Evolutionary conservation across 1,140 invertebrate genomes (phyloP).

Genomic region (Drosophila repletoides): DNA sequence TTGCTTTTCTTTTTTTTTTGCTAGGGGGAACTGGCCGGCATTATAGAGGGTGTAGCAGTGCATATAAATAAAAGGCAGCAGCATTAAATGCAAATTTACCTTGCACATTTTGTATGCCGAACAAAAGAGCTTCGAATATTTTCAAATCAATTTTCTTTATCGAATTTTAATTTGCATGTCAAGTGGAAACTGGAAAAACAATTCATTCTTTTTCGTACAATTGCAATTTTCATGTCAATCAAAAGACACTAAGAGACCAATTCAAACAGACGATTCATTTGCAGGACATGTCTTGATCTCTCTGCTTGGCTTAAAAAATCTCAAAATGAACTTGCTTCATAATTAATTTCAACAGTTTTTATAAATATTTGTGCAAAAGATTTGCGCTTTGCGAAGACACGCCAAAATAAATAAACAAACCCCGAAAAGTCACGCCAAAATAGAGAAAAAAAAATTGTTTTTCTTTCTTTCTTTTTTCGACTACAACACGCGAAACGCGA

Average conservation of each 20-base stretch:
- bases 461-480: slow-evolving; percentile 28
- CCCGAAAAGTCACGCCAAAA: too few species aligned
- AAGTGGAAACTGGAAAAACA: slow-evolving; percentile 26
- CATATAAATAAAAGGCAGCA: slow-evolving; percentile 39
- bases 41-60: neutral
- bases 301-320: neutral
- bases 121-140: slow-evolving; percentile 45
- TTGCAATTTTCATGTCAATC: slow-evolving; percentile 21
- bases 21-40: neutral
- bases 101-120: slow-evolving; percentile 38
- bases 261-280: neutral
- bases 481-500: slow-evolving; percentile 65
- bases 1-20: slow-evolving; percentile 5
- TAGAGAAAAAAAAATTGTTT: too few species aligned
- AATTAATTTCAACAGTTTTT: slow-evolving; percentile 1
- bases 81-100: slow-evolving; percentile 74
- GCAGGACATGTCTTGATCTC: neutral
- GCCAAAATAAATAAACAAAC: slow-evolving; percentile 36
- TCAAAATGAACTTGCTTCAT: neutral
- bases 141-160: slow-evolving; percentile 43
- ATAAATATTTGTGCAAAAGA: slow-evolving; percentile 22
- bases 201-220: too few species aligned
- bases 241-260: slow-evolving; percentile 9
- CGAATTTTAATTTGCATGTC: slow-evolving; percentile 52
- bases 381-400: slow-evolving; percentile 16